Base-by-base conservation (phyloP, 2,888 invertebrate genomes). In the Nemoura dubitans region DNA sequence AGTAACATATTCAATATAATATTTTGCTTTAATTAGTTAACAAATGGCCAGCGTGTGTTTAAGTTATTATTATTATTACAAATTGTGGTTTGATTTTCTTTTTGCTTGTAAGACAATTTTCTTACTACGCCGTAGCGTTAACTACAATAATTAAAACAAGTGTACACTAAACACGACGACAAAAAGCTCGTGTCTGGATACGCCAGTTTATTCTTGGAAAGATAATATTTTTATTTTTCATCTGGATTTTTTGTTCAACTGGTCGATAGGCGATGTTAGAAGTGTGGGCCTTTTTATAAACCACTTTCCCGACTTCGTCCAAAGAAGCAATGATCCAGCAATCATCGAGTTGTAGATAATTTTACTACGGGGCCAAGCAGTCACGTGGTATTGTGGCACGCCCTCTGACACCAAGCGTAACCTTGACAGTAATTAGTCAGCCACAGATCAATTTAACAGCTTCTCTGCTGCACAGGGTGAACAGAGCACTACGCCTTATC, bases 91-190 rank as follows among this genome's bases (percentile, higher is more conserved):
- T 2, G 59, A 59, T 59, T 59, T 59, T 59, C 3, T 59, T 59
- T 59, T 59, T 59, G 59, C 59, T 21, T 59, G 14, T 59, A 59
- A 59, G 21, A 59, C 14, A 59, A 59, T 59, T 59, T 59, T n/a
- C 78, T 26, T 78, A 26, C 78, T 78, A 78, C 78, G 78, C n/a
- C 78, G 26, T 26, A 78, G 59, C 59, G 59, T 21, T 59, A 59
- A 59, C 16, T 59, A 59, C 59, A 59, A 78, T 78, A 78, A 78
- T 78, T 78, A 78, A 78, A 78, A 78, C 78, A 10, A 27, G 27
- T 78, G 7, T 59, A 59, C 14, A 59, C 59, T 10, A 59, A 59
- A 59, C 59, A 59, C 2, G 2, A 59, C 59, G 59, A 59, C 21
- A 59, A 10, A 59, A 36, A 36, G 36, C 36, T 36, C 36, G 36